Conservation (phyloP, 2,113 vertebrate species). For the Hyperopisus bebe region DNA sequence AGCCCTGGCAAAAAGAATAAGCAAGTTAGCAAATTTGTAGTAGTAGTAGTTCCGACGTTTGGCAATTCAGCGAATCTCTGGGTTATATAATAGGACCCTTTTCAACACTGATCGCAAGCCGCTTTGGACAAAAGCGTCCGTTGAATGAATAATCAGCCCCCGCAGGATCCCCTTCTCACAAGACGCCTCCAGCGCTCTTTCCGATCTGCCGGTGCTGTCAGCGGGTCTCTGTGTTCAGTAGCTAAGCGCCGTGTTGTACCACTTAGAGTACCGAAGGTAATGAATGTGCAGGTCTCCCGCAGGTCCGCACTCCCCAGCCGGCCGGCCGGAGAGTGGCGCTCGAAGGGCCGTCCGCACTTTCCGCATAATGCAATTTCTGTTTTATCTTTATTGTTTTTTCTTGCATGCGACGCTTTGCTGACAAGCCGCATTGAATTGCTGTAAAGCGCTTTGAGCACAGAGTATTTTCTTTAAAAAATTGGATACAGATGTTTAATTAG, state of each 20-base stretch:
- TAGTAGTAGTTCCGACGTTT: background rate
- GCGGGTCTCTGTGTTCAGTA: slow-evolving; percentile 68
- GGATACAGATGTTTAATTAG: slow-evolving; percentile 14
- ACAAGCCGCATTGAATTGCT: background rate
- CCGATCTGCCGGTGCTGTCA: slow-evolving; percentile 51
- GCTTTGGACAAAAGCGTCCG: background rate
- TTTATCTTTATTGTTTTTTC: background rate
- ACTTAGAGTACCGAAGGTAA: slow-evolving; percentile 55
- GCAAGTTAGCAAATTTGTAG: background rate
- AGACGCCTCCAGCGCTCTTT: background rate
- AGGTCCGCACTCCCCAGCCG: slow-evolving; percentile 12
- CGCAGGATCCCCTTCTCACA: background rate
- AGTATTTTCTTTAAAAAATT: background rate
- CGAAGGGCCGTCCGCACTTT: background rate
- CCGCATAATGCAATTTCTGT: background rate
- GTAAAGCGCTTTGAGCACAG: background rate
- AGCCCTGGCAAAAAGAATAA: background rate
- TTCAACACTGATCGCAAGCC: background rate
- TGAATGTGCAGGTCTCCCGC: slow-evolving; percentile 59
- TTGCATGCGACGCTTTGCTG: background rate
- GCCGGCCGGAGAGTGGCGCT: background rate
- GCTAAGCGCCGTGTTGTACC: slow-evolving; percentile 69
- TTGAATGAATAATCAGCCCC: background rate
- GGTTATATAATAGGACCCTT: background rate
- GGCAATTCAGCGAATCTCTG: background rate